Evolutionary conservation across 2,888 invertebrate genomes (phyloP).

Genomic region (Xylota sylvarum): DNA sequence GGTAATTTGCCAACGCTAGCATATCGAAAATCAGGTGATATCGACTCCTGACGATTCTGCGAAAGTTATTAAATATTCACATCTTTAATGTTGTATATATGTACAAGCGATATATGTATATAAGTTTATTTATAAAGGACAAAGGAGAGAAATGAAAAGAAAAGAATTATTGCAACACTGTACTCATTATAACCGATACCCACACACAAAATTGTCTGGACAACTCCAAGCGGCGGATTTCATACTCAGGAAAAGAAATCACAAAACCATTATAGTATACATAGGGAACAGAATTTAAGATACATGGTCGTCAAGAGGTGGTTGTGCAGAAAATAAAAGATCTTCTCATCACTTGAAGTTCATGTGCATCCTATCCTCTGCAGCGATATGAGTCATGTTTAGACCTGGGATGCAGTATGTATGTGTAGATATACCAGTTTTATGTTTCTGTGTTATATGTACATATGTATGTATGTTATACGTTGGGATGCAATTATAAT

Average conservation of each 20-base stretch:
- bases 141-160: constrained; percentile 34
- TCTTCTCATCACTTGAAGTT: constrained; percentile 44
- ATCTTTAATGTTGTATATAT: too few species aligned
- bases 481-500: constrained; percentile 62
- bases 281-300: constrained; percentile 39
- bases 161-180: constrained; percentile 20
- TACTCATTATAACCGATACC: constrained; percentile 51
- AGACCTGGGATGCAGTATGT: constrained; percentile 29
- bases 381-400: constrained; percentile 53
- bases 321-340: constrained; percentile 42
- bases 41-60: constrained; percentile 83
- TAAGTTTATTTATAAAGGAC: constrained; percentile 28
- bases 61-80: constrained; percentile 52
- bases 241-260: constrained; percentile 51
- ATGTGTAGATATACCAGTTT: constrained; percentile 49
- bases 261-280: constrained; percentile 17
- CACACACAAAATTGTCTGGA: constrained; percentile 44
- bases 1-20: constrained; percentile 83
- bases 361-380: constrained; percentile 40
- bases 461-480: constrained; percentile 40
- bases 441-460: constrained; percentile 10
- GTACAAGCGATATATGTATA: too few species aligned
- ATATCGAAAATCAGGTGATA: constrained; percentile 84
- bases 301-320: constrained; percentile 21
- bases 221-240: constrained; percentile 12